Conservation (phyloP, 2,113 vertebrate genomes). For the Actenoides lindsayi region DNA sequence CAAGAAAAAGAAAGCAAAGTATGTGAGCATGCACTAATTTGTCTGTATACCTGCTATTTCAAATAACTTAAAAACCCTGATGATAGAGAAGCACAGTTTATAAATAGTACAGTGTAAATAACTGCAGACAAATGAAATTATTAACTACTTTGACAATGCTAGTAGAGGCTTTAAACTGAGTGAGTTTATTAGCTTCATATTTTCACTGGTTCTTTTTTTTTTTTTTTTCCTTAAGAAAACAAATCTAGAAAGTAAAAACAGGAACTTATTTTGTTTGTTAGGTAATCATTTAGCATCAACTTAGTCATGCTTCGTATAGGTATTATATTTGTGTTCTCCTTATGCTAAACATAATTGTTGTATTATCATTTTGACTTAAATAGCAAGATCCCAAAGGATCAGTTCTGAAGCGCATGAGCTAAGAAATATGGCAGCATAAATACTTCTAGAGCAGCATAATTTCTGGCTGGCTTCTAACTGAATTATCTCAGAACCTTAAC, state of each 20-base stretch:
- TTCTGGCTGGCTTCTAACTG: conserved; percentile 17
- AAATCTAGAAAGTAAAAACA: neutral
- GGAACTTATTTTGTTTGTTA: neutral
- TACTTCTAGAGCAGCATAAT: conserved; percentile 12
- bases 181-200: conserved; percentile 45
- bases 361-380: conserved; percentile 32
- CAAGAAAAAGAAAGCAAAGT: neutral
- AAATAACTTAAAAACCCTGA: neutral
- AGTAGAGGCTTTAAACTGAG: conserved; percentile 23
- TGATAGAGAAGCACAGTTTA: neutral
- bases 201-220: neutral
- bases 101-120: neutral
- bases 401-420: neutral
- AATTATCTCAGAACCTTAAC: conserved; percentile 20
- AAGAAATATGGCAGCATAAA: conserved; percentile 35
- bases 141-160: conserved; percentile 18
- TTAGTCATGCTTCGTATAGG: neutral
- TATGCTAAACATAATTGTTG: neutral
- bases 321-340: neutral
- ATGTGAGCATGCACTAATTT: neutral
- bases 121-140: conserved; percentile 35
- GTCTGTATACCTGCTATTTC: neutral
- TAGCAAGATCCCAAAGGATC: neutral
- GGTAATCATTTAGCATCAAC: neutral
- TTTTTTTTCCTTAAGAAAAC: neutral